These are phyloP conservation scores for Watsonalla binaria DNA, from an alignment of 2,888 invertebrate species.

Conservation along the genomic window DNA sequence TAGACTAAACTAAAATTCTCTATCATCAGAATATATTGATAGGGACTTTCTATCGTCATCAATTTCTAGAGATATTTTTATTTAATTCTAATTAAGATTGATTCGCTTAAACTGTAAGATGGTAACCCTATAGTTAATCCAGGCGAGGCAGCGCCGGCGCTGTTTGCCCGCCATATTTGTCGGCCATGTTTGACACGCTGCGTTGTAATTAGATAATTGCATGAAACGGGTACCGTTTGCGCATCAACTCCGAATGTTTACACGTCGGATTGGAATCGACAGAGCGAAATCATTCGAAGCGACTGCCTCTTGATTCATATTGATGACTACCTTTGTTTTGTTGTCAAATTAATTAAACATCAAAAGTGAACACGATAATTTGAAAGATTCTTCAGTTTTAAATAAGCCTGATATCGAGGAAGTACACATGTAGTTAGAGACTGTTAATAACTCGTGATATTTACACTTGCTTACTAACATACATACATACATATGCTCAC, in stretches of 20 bases:
- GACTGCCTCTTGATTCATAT: not conserved
- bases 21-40: too few species aligned
- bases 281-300: conserved; percentile 2
- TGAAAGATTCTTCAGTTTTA: too few species aligned
- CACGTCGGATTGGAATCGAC: conserved; percentile 10
- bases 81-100: too few species aligned
- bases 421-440: too few species aligned
- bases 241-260: conserved; percentile 32
- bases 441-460: too few species aligned
- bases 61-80: too few species aligned
- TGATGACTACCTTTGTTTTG: not conserved
- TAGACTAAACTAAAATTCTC: too few species aligned
- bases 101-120: not conserved
- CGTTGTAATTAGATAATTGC: conserved; percentile 65
- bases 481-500: too few species aligned
- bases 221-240: conserved; percentile 44
- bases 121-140: conserved; percentile 23
- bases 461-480: too few species aligned
- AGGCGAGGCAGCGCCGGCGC: conserved; percentile 33
- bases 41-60: too few species aligned
- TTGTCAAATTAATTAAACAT: not conserved
- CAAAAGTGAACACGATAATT: too few species aligned
- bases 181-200: conserved; percentile 34
- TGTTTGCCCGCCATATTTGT: conserved; percentile 46
- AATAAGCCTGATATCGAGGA: too few species aligned